A percentile compares a stretch with the other conserved stretches of the same genome.
Conservation (phyloP, 1,140 invertebrate species). For the Bicyclus anynana region DNA sequence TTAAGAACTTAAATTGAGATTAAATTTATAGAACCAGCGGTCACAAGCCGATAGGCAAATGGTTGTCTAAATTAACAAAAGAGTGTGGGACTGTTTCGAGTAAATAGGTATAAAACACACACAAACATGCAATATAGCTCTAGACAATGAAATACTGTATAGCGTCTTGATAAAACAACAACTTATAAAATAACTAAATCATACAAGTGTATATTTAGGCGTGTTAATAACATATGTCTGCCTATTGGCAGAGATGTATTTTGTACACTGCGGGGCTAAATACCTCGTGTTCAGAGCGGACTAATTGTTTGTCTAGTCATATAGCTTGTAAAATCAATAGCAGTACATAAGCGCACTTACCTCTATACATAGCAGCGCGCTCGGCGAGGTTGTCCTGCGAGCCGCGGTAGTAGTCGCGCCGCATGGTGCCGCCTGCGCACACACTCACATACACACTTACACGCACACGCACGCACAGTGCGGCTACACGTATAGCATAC, state of each 20-base stretch:
- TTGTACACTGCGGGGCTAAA: no score
- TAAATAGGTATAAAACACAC: not conserved
- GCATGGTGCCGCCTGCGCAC: slow-evolving; percentile 79
- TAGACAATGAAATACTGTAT: not conserved
- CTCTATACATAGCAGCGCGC: slow-evolving; percentile 78
- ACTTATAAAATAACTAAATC: not conserved
- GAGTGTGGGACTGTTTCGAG: not conserved
- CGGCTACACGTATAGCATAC: not conserved
- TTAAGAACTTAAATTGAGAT: no score
- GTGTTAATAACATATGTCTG: no score
- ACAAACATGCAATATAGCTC: not conserved
- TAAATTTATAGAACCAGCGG: no score
- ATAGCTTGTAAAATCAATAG: no score
- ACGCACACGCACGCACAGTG: slow-evolving; percentile 7
- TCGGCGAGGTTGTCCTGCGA: slow-evolving; percentile 90
- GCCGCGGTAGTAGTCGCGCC: slow-evolving; percentile 91
- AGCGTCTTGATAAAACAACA: no score
- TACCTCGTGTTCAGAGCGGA: no score
- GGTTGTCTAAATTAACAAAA: not conserved
- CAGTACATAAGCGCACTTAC: slow-evolving; percentile 50
- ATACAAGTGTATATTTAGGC: no score
- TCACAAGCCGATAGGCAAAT: no score
- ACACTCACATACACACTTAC: slow-evolving; percentile 18
- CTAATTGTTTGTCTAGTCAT: no score
- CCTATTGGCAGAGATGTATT: no score